A percentile compares a stretch with the other conserved stretches of the same genome.
phyloP scores from a whole-genome alignment of 1,140 invertebrate species.

The Mactra quadrangularis region DNA sequence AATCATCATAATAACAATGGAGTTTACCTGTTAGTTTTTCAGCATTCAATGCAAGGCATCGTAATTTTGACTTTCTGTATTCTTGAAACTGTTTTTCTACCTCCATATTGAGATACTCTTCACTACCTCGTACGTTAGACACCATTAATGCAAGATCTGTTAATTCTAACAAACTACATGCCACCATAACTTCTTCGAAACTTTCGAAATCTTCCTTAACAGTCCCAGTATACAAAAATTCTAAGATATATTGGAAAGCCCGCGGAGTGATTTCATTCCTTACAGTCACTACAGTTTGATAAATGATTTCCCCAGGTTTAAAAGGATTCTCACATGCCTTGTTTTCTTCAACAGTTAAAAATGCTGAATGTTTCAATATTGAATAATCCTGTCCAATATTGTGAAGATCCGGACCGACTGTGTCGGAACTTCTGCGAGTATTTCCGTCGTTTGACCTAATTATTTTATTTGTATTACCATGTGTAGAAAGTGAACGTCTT shows the following conservation, averaged over 20 bases:
- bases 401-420: conserved; percentile 12
- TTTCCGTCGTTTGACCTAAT: neutral
- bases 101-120: conserved; percentile 90
- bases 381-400: conserved; percentile 18
- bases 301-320: conserved; percentile 67
- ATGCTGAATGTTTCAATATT: conserved; percentile 64
- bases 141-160: conserved; percentile 91
- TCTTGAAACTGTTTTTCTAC: conserved; percentile 88
- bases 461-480: conserved; percentile 22
- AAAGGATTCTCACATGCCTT: conserved; percentile 63
- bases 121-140: conserved; percentile 88
- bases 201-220: conserved; percentile 72
- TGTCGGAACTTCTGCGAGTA: conserved; percentile 10
- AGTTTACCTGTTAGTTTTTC: conserved; percentile 86
- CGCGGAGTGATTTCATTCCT: conserved; percentile 88
- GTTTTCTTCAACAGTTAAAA: conserved; percentile 72
- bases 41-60: conserved; percentile 86
- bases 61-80: conserved; percentile 71
- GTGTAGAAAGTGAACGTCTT: conserved; percentile 39
- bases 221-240: conserved; percentile 94
- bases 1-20: no score
- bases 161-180: conserved; percentile 93
- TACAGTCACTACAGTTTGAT: conserved; percentile 89
- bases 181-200: conserved; percentile 91
- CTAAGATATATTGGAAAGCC: conserved; percentile 93